Conservation (phyloP, 2,113 vertebrate species). For the Morone chrysops region DNA sequence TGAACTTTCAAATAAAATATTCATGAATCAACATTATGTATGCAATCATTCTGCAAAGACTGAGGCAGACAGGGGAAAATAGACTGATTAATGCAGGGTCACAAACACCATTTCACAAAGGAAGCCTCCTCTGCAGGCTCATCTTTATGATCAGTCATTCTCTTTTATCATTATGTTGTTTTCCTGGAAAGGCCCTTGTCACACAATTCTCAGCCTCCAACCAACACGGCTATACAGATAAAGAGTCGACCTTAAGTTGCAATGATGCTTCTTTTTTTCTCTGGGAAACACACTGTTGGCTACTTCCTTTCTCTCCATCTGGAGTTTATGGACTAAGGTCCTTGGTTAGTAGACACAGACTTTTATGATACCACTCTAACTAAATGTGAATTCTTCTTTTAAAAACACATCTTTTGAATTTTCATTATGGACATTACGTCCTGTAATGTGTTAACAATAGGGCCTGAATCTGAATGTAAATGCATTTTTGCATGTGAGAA, state of each 20-base stretch:
- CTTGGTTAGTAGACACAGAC: not conserved
- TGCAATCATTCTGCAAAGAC: conserved; percentile 42
- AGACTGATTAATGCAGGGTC: conserved; percentile 64
- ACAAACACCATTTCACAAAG: conserved; percentile 54
- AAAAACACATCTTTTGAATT: not conserved
- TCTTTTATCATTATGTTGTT: conserved; percentile 42
- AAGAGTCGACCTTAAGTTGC: conserved; percentile 17
- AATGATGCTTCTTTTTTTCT: not conserved
- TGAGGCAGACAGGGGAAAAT: conserved; percentile 27
- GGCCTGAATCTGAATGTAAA: conserved; percentile 42
- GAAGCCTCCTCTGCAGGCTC: conserved; percentile 41
- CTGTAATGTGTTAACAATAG: conserved; percentile 20
- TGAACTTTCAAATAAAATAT: conserved; percentile 59
- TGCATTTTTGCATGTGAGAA: conserved; percentile 37
- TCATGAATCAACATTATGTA: conserved; percentile 53
- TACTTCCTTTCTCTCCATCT: not conserved
- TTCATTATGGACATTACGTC: conserved; percentile 1
- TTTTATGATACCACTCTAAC: not conserved
- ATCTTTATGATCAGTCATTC: conserved; percentile 44
- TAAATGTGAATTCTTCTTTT: conserved; percentile 1
- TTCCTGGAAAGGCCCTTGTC: conserved; percentile 42
- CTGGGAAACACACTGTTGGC: not conserved
- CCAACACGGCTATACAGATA: conserved; percentile 17
- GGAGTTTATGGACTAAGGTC: not conserved
- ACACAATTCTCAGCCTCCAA: conserved; percentile 21